Percentiles rank a stretch among this genome's conserved stretches.
These are phyloP conservation scores for Urechis unicinctus DNA, from an alignment of 2,888 invertebrate species.

Conservation along the genomic window DNA sequence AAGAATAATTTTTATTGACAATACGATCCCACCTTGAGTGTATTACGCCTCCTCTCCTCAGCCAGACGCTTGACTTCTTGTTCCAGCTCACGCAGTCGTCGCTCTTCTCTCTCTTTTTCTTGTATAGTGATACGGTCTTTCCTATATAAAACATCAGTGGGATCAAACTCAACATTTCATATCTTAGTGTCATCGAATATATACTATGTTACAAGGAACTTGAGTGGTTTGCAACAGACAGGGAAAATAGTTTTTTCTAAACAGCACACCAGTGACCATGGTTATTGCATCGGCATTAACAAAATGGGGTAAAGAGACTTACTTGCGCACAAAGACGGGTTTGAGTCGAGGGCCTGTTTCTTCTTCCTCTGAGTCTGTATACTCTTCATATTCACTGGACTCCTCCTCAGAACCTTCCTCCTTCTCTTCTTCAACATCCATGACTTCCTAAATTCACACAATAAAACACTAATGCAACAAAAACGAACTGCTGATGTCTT, in stretches of 20 bases:
- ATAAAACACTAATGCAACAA: neutral
- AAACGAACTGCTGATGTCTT: no score
- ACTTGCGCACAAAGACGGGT: constrained; percentile 87
- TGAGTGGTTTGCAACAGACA: neutral
- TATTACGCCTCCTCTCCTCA: constrained; percentile 82
- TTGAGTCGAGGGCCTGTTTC: constrained; percentile 80
- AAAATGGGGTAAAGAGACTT: constrained; percentile 15
- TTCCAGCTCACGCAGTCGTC: constrained; percentile 77
- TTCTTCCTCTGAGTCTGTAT: constrained; percentile 58
- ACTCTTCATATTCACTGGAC: constrained; percentile 65
- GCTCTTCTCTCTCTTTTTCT: constrained; percentile 83
- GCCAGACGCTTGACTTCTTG: constrained; percentile 74
- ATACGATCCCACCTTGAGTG: constrained; percentile 74
- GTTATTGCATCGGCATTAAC: neutral
- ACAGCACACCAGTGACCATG: neutral
- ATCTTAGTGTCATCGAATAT: no score
- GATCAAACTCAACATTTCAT: no score
- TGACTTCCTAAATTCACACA: constrained; percentile 32
- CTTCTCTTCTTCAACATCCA: constrained; percentile 42
- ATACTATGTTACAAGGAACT: neutral
- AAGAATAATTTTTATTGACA: constrained; percentile 80
- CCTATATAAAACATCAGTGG: constrained; percentile 34
- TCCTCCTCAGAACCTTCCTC: constrained; percentile 56
- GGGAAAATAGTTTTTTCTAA: neutral
- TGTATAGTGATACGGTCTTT: constrained; percentile 90